Percentiles rank a stretch among this genome's conserved stretches.
Conservation (phyloP, 2,113 vertebrate species). For the Prunella fulvescens region DNA sequence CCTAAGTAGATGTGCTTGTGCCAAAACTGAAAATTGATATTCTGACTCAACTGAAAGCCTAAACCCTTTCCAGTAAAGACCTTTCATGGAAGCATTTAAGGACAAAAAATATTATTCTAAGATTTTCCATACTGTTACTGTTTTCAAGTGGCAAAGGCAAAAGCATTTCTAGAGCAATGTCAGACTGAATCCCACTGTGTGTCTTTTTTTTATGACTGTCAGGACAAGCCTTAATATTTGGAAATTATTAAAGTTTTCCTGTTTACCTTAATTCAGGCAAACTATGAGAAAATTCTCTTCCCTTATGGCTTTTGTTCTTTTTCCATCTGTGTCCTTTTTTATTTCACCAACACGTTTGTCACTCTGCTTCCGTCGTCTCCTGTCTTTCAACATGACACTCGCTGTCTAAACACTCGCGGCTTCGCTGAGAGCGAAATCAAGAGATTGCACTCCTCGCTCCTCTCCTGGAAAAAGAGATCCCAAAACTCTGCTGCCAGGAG, state of each 20-base stretch:
- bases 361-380: slow-evolving; percentile 1
- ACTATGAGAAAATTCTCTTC: not conserved
- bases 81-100: not conserved
- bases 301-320: slow-evolving; percentile 49
- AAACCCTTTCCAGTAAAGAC: not conserved
- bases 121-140: not conserved
- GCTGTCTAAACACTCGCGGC: slow-evolving; percentile 31
- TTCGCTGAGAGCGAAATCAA: not conserved
- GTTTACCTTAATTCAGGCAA: slow-evolving; percentile 9
- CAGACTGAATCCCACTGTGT: not conserved
- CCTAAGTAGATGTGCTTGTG: not conserved
- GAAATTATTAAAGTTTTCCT: not conserved
- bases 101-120: not conserved
- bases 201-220: not conserved
- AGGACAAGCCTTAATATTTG: not conserved
- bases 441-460: slow-evolving; percentile 2
- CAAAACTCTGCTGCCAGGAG: not conserved
- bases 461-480: not conserved
- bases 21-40: not conserved
- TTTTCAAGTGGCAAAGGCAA: not conserved
- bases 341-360: slow-evolving; percentile 39
- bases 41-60: not conserved
- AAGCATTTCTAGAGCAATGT: not conserved
- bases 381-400: slow-evolving; percentile 26
- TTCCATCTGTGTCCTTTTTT: slow-evolving; percentile 51